Conservation (phyloP, 2,113 vertebrate genomes). For the Istiophorus platypterus region DNA sequence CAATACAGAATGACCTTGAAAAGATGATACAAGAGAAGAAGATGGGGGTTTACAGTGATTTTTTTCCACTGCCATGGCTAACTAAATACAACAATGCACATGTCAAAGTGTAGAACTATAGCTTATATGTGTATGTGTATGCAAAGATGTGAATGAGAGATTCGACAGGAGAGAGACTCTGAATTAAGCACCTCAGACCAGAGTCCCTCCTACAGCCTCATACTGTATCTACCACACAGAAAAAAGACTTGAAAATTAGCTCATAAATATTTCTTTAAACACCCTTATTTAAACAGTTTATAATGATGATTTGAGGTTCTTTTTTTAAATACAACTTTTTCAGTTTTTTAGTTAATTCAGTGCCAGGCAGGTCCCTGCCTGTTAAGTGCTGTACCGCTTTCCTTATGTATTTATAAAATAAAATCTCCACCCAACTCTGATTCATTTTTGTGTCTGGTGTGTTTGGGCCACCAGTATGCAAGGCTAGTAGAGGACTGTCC, state of each 20-base stretch:
- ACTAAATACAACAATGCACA: neutral
- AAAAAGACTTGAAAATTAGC: constrained; percentile 43
- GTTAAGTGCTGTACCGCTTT: neutral
- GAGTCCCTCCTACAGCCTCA: neutral
- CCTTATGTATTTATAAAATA: constrained; percentile 32
- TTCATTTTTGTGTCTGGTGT: neutral
- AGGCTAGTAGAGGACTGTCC: neutral
- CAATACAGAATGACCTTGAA: neutral
- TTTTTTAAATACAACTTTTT: constrained; percentile 15
- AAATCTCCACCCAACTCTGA: constrained; percentile 8
- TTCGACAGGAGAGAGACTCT: neutral
- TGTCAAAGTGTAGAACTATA: neutral
- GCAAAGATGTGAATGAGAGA: neutral
- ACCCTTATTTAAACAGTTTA: constrained; percentile 19
- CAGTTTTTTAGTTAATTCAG: neutral
- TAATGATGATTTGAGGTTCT: neutral
- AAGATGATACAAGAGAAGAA: neutral
- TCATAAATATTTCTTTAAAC: neutral
- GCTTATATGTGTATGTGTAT: neutral
- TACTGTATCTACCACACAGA: neutral
- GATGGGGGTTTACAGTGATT: too few relatives aligned
- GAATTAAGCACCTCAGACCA: neutral
- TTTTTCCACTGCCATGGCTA: neutral
- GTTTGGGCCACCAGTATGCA: neutral
- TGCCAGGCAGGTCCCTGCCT: constrained; percentile 4